These are phyloP conservation scores for Eidolon dupreanum DNA, from an alignment of 2,797 vertebrate species.

Conservation along the genomic window DNA sequence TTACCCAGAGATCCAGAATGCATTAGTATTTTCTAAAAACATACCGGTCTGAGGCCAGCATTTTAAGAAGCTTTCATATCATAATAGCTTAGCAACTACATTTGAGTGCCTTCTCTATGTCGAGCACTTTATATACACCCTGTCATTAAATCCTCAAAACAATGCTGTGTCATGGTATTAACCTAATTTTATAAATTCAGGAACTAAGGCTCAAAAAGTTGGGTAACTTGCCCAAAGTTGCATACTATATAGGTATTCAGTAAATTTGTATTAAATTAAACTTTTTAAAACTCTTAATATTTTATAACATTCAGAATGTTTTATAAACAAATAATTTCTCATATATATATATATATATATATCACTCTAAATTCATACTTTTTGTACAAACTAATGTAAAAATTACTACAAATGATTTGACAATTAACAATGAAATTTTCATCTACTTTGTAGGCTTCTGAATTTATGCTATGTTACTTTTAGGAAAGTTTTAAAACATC, in stretches of 20 bases:
- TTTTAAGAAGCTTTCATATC: constrained; percentile 20
- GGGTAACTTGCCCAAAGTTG: background rate
- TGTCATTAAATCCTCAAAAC: constrained; percentile 25
- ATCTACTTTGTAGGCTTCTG: constrained; percentile 18
- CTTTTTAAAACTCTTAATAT: background rate
- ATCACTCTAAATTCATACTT: background rate
- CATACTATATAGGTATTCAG: background rate
- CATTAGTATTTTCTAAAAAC: background rate
- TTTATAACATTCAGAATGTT: background rate
- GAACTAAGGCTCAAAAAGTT: background rate
- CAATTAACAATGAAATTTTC: background rate
- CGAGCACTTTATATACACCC: background rate
- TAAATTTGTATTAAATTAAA: constrained; percentile 4
- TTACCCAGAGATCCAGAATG: background rate
- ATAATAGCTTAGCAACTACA: background rate
- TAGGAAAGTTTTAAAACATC: constrained; percentile 38
- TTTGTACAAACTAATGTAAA: background rate
- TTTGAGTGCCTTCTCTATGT: background rate
- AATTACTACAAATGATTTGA: background rate
- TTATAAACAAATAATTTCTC: background rate
- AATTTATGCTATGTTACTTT: constrained; percentile 33
- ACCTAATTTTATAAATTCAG: background rate
- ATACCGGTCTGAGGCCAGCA: background rate
- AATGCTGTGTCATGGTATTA: background rate
- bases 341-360: background rate